These are phyloP conservation scores for Pao palembangensis DNA, from an alignment of 2,113 vertebrate genomes.

Conservation along the genomic window DNA sequence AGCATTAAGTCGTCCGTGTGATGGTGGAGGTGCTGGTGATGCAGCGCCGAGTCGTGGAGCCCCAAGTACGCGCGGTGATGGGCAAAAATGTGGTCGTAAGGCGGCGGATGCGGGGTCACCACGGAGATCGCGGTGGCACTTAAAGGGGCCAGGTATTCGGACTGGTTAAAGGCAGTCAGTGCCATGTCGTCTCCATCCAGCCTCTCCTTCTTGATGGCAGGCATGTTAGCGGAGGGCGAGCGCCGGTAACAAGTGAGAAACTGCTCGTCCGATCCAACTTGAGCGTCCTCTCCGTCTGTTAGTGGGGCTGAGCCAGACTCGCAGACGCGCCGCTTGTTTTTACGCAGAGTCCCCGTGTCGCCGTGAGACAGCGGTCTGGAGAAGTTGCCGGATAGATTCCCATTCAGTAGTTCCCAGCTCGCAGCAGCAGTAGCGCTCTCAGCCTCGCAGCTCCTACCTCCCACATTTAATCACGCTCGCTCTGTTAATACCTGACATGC, in stretches of 20 bases:
- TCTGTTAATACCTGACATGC: constrained; percentile 80
- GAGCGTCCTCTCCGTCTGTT: constrained; percentile 65
- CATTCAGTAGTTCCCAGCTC: constrained; percentile 76
- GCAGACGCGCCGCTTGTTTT: constrained; percentile 74
- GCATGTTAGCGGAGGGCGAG: constrained; percentile 82
- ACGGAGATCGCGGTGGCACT: constrained; percentile 84
- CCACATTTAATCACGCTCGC: constrained; percentile 79
- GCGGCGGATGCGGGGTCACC: constrained; percentile 85
- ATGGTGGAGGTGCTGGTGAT: constrained; percentile 79
- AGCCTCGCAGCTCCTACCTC: constrained; percentile 75
- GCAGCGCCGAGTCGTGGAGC: constrained; percentile 78
- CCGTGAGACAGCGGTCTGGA: constrained; percentile 69
- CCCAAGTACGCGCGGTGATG: constrained; percentile 84
- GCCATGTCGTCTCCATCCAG: constrained; percentile 91
- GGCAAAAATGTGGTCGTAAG: constrained; percentile 86
- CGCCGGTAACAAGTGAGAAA: constrained; percentile 75
- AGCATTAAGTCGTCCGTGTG: constrained; percentile 87
- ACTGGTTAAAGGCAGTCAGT: constrained; percentile 86
- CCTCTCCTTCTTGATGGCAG: constrained; percentile 94
- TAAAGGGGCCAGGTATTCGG: constrained; percentile 87
- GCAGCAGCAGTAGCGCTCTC: constrained; percentile 61
- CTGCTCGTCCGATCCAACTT: constrained; percentile 73
- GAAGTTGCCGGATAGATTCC: constrained; percentile 75
- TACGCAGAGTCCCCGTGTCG: constrained; percentile 72
- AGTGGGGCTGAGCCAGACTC: constrained; percentile 71